Conservation (phyloP, 2,113 vertebrate genomes). For the Megaceryle torquata region DNA sequence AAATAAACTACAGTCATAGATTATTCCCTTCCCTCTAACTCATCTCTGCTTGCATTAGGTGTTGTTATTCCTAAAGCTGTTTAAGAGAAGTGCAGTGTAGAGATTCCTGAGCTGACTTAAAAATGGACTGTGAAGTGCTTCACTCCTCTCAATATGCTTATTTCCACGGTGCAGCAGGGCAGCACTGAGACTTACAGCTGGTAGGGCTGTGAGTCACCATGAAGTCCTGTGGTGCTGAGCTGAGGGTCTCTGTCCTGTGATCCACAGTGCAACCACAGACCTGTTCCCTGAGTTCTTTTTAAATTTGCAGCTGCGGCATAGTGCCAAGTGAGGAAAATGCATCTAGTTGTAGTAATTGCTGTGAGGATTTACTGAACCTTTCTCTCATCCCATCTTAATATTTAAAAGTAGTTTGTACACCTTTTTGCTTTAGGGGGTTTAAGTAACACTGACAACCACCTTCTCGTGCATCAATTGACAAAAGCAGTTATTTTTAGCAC, state of each 20-base stretch:
- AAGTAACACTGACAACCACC: not conserved
- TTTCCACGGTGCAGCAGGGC: rapidly evolving
- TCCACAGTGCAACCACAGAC: not conserved
- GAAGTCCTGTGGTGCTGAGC: not conserved
- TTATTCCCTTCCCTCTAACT: not conserved
- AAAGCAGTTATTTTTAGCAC: not conserved
- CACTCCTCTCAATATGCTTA: not conserved
- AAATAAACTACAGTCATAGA: not conserved
- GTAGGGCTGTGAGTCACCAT: not conserved
- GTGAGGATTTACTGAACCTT: not conserved
- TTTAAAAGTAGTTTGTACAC: not conserved
- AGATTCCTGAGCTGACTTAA: not conserved
- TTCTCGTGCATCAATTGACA: not conserved
- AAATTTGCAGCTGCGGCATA: not conserved
- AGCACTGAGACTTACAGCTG: rapidly evolving
- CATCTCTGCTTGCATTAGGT: not conserved
- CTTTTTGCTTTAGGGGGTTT: not conserved
- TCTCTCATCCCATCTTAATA: not conserved
- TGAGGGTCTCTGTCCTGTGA: not conserved
- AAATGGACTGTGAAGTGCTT: not conserved
- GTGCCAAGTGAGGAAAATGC: not conserved
- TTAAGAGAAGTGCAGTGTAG: not conserved
- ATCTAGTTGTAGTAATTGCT: not conserved
- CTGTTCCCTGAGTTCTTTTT: not conserved
- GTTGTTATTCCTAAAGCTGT: not conserved